A percentile compares a stretch with the other conserved stretches of the same genome.
Conservation (phyloP, 1,140 invertebrate species). For the Drosophila athabasca region DNA sequence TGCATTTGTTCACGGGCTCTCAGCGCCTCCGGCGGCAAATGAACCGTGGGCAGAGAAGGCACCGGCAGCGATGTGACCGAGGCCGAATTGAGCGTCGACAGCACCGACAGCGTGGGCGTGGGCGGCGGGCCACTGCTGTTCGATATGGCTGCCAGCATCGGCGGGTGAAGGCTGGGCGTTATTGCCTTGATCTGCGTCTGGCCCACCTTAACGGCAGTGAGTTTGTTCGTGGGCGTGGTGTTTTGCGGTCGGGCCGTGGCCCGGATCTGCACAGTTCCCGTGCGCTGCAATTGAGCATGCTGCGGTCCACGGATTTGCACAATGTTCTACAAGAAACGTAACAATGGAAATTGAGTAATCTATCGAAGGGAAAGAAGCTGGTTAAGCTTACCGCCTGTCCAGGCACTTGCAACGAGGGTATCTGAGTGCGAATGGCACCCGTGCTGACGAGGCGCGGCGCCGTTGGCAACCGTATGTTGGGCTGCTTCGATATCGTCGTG, state of each 20-base stretch:
- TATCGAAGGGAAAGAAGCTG: not conserved
- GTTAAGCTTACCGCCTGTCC: constrained; percentile 66
- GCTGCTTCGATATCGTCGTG: constrained; percentile 83
- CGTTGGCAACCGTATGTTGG: constrained; percentile 77
- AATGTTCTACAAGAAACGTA: constrained; percentile 56
- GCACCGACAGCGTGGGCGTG: constrained; percentile 72
- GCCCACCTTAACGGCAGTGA: constrained; percentile 83
- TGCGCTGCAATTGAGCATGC: constrained; percentile 69
- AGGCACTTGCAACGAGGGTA: constrained; percentile 64
- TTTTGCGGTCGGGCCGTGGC: constrained; percentile 60
- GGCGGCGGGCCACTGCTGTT: constrained; percentile 69
- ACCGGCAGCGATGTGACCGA: constrained; percentile 66
- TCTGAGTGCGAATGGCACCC: constrained; percentile 76
- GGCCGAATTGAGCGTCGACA: constrained; percentile 74
- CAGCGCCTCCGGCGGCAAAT: constrained; percentile 69
- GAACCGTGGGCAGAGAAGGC: constrained; percentile 77
- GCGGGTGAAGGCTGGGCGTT: constrained; percentile 73
- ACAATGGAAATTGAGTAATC: not conserved
- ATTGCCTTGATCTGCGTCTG: constrained; percentile 83
- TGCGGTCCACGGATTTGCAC: constrained; percentile 80
- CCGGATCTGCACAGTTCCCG: constrained; percentile 78
- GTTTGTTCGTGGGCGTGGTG: constrained; percentile 63
- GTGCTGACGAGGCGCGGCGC: constrained; percentile 76
- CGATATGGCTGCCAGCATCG: constrained; percentile 77
- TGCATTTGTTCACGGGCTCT: constrained; percentile 72